Evolutionary conservation across 2,113 vertebrate genomes (phyloP).

Genomic region (Hydrochoerus hydrochaeris): DNA sequence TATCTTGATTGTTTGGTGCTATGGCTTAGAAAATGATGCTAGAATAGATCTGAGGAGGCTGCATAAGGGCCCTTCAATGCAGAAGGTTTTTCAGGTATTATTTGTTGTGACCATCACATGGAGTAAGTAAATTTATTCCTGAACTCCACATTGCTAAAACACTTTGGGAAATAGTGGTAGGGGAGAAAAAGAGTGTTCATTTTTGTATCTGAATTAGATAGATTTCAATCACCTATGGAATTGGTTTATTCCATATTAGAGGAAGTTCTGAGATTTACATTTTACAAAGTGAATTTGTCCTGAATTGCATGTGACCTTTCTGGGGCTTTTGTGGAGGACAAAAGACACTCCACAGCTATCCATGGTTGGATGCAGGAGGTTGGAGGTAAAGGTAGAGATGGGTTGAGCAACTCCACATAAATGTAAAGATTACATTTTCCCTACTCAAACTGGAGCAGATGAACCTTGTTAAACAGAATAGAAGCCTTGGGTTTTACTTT

Average conservation of each 20-base stretch:
- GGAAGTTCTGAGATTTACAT: slow-evolving; percentile 33
- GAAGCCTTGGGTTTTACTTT: slow-evolving; percentile 59
- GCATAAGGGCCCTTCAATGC: not conserved
- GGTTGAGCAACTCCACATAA: not conserved
- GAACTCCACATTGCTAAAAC: not conserved
- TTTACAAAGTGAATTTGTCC: not conserved
- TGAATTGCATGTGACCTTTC: not conserved
- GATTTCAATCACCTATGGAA: not conserved
- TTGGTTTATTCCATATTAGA: not conserved
- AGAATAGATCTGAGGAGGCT: not conserved
- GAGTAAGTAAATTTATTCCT: slow-evolving; percentile 19
- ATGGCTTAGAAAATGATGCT: not conserved
- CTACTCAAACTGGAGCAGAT: slow-evolving; percentile 17
- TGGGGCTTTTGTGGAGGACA: not conserved
- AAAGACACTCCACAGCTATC: not conserved
- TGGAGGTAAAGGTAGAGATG: not conserved
- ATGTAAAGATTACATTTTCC: slow-evolving; percentile 18
- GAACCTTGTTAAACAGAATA: slow-evolving; percentile 42
- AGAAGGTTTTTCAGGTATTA: not conserved
- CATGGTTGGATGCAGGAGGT: not conserved
- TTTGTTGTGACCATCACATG: not conserved
- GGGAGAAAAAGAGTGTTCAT: not conserved
- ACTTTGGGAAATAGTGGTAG: not conserved
- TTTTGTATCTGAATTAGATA: not conserved
- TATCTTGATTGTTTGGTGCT: not conserved